A percentile compares a stretch with the other conserved stretches of the same genome.
phyloP scores from a whole-genome alignment of 2,113 vertebrate genomes.

The Natator depressus region DNA sequence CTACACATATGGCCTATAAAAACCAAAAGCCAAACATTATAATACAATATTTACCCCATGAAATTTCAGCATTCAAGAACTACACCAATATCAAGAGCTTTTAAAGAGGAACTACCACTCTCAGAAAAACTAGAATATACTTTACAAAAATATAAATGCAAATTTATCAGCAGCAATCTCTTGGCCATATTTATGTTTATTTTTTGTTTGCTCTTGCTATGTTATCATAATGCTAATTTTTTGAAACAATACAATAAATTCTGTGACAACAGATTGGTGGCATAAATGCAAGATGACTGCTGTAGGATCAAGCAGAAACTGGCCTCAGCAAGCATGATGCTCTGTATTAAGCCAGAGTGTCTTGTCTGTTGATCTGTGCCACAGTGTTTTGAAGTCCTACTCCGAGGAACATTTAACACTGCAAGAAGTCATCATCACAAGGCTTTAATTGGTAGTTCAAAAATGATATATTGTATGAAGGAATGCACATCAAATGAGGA shows the following conservation, averaged over 20 bases:
- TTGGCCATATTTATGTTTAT: neutral
- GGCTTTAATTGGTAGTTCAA: neutral
- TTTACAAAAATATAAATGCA: neutral
- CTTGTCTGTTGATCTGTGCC: neutral
- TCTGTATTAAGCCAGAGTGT: neutral
- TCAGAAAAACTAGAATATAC: neutral
- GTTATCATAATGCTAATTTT: neutral
- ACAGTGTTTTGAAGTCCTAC: neutral
- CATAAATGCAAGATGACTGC: neutral
- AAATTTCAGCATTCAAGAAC: neutral
- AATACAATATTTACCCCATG: neutral
- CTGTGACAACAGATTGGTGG: neutral
- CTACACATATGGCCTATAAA: constrained; percentile 94
- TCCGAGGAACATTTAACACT: constrained; percentile 5
- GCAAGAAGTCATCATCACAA: neutral
- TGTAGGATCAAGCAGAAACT: neutral
- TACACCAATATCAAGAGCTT: neutral
- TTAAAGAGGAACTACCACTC: neutral
- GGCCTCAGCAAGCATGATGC: neutral
- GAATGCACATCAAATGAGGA: constrained; percentile 26
- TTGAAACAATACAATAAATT: neutral
- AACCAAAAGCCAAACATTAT: neutral
- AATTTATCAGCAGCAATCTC: neutral
- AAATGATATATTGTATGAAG: neutral
- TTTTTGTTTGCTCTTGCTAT: neutral